These are phyloP conservation scores for Brachypteracias leptosomus DNA, from an alignment of 2,113 vertebrate genomes.

Conservation along the genomic window DNA sequence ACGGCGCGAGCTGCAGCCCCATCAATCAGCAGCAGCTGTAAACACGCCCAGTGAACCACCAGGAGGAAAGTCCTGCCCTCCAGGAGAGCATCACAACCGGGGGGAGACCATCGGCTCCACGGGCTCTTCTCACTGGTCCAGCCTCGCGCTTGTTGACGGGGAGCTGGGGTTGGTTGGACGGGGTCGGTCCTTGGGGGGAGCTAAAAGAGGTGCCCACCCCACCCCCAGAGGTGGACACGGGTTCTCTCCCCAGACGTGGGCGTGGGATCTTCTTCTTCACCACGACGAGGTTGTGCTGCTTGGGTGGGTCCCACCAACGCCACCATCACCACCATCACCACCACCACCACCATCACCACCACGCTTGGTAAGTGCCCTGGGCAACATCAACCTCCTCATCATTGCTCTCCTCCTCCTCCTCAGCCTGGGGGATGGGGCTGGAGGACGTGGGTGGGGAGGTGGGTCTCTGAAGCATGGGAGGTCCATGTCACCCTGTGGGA, in stretches of 20 bases:
- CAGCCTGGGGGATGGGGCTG: not conserved
- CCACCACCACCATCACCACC: accelerated
- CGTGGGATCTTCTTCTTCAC: not conserved
- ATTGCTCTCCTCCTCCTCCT: accelerated
- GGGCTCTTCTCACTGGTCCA: not conserved
- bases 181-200: not conserved
- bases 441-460: not conserved
- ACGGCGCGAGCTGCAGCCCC: not conserved
- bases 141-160: not conserved
- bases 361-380: not conserved
- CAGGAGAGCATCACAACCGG: not conserved
- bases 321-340: accelerated
- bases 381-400: not conserved
- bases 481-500: accelerated
- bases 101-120: not conserved
- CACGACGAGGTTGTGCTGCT: accelerated
- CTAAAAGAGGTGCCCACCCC: not conserved
- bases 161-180: not conserved
- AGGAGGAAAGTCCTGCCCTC: not conserved
- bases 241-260: not conserved
- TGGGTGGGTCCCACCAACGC: accelerated
- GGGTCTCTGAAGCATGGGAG: accelerated
- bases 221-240: accelerated
- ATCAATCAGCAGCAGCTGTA: conserved; percentile 28
- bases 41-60: not conserved